Evolutionary conservation across 1,140 invertebrate genomes (phyloP).

Genomic region (Bicyclus anynana): DNA sequence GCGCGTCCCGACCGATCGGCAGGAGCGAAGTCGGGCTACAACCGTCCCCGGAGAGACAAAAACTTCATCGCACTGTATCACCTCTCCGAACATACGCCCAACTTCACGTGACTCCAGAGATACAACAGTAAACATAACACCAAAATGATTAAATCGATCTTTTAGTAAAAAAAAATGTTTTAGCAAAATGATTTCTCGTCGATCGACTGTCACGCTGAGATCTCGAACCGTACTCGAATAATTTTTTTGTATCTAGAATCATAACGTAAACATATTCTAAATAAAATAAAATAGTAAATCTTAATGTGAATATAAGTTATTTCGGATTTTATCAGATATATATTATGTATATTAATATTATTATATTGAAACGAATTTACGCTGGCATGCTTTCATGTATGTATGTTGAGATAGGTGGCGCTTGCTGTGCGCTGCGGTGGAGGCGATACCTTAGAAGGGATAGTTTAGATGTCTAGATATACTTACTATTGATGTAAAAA

Average conservation of each 20-base stretch:
- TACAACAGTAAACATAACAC: background rate
- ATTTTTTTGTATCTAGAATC: constrained; percentile 58
- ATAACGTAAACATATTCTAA: constrained; percentile 72
- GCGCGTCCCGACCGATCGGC: constrained; percentile 4
- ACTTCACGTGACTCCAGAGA: constrained; percentile 31
- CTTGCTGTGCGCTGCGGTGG: constrained; percentile 8
- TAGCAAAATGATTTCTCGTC: background rate
- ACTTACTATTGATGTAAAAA: constrained; percentile 20
- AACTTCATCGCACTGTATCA: constrained; percentile 42
- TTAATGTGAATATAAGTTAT: constrained; percentile 74
- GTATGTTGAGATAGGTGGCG: constrained; percentile 38
- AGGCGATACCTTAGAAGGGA: constrained; percentile 11
- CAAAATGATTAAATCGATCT: background rate
- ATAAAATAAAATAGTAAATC: constrained; percentile 64
- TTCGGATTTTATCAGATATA: constrained; percentile 71
- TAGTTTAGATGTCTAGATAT: constrained; percentile 17
- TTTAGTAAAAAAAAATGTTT: background rate
- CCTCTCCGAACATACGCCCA: constrained; percentile 59
- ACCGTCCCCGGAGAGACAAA: constrained; percentile 61
- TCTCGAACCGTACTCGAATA: constrained; percentile 65
- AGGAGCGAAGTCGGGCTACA: constrained; percentile 42
- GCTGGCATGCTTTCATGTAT: constrained; percentile 29
- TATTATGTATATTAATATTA: constrained; percentile 50
- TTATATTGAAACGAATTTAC: constrained; percentile 73
- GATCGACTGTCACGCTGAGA: constrained; percentile 32